Base-by-base conservation (phyloP, 1,140 invertebrate genomes). In the Sinonovacula constricta region DNA sequence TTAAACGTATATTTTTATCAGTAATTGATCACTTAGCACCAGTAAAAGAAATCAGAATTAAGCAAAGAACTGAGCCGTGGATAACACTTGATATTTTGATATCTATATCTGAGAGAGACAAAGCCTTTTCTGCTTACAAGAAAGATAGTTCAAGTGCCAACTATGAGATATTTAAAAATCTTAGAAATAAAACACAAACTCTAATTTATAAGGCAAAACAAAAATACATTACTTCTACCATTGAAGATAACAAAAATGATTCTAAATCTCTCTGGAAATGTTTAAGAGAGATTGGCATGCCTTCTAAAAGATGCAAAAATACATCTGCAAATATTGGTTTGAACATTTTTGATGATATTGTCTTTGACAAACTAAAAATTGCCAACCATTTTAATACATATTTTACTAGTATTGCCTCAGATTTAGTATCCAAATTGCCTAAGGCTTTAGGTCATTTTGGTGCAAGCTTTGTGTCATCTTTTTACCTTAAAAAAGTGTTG, bases 201-300 rank as follows among this genome's bases (percentile, higher is more conserved):
- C 2, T 60, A 26, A 49, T 72, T 59, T 15, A 30, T 26, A 49
- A 12, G 28, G 57, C 69, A n/a, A 72, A 72, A 26, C 39, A 30
- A 24, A 49, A 51, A 22, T 49, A 12, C 49, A 60, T 72, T 31
- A 49, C 36, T 12, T 18, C 28, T 45, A 18, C 34, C 1, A 5
- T 72, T 30, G 56, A 72, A n/a, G 0, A 49, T 18, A 72, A 72
- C 31, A 72, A 70, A 70, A 57, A 34, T 39, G 36, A 72, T 51
- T 72, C 69, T 51, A 74, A 74, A 26, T 74, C 57, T 33, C 18
- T 74, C 33, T 74, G 57, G 70, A 63, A 74, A 33, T 24, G 12
- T 33, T 31, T 74, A 3, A 74, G 53, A 63, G 12, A 53, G 24
- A 34, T 74, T 49, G 70, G 70, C 24, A 24, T 74, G 28, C 70